Conservation (phyloP, 2,888 invertebrate genomes). For the Lapara coniferarum region DNA sequence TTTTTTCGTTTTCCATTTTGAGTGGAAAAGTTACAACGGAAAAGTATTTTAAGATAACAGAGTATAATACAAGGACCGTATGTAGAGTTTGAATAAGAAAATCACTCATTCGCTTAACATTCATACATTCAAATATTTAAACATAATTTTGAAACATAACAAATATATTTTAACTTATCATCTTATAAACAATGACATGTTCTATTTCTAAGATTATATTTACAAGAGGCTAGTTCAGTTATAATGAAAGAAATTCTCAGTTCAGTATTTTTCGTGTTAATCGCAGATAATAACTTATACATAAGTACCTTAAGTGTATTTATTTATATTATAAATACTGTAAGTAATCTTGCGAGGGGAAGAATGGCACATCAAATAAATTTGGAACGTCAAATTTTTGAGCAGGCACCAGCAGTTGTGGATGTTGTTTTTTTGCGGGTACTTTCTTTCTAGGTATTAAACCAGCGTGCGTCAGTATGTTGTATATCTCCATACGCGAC, state of each 20-base stretch:
- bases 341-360: conserved; percentile 59
- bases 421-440: conserved; percentile 33
- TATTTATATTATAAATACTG: conserved; percentile 56
- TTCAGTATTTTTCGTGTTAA: too few species aligned
- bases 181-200: not conserved
- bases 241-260: not conserved
- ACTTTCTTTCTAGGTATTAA: conserved; percentile 70
- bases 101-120: not conserved
- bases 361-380: conserved; percentile 46
- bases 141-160: not conserved
- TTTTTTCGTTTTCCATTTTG: not conserved
- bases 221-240: not conserved
- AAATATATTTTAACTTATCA: not conserved
- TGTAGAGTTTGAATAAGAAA: not conserved
- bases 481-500: conserved; percentile 85
- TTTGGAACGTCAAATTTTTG: conserved; percentile 40
- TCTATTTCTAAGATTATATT: not conserved
- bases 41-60: conserved; percentile 7
- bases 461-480: conserved; percentile 86
- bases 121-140: conserved; percentile 2
- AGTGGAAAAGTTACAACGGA: not conserved
- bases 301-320: too few species aligned
- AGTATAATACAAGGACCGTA: not conserved
- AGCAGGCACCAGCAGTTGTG: conserved; percentile 35
- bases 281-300: not conserved